Percentiles rank a stretch among this genome's conserved stretches.
These are phyloP conservation scores for Cryptus viduatorius DNA, from an alignment of 2,888 invertebrate genomes.

Conservation along the genomic window DNA sequence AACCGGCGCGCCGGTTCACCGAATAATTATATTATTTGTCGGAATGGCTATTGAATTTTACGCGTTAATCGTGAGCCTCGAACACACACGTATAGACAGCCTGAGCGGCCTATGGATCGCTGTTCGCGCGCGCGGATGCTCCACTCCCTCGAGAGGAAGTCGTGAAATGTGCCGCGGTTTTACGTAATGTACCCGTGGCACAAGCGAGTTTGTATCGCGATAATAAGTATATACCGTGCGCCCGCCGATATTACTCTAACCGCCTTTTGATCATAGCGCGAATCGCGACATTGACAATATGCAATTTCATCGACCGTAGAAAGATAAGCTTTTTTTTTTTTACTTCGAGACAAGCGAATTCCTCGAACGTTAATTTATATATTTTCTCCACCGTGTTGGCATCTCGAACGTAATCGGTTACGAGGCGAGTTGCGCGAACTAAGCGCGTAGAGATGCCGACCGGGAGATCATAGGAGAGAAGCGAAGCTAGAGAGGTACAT, in stretches of 20 bases:
- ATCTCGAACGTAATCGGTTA: no score
- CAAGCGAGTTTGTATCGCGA: background rate
- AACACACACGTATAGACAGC: background rate
- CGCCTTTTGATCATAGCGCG: background rate
- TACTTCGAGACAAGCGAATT: no score
- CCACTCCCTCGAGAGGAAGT: slow-evolving; percentile 79
- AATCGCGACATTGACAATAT: no score
- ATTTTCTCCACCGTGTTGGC: no score
- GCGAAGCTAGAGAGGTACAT: slow-evolving; percentile 19
- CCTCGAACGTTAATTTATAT: no score
- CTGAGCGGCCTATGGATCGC: slow-evolving; percentile 1
- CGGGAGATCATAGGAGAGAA: slow-evolving; percentile 11
- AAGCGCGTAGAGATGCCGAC: background rate
- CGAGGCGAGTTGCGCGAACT: background rate
- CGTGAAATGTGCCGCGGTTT: slow-evolving; percentile 74
- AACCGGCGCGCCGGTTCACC: slow-evolving; percentile 66
- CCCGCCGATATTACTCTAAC: background rate
- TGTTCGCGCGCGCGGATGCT: slow-evolving; percentile 74
- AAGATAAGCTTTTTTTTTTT: no score
- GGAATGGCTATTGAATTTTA: slow-evolving; percentile 72
- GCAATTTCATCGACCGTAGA: no score
- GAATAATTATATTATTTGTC: slow-evolving; percentile 74
- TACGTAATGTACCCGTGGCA: slow-evolving; percentile 72
- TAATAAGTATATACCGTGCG: background rate
- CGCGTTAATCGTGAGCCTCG: slow-evolving; percentile 50